Evolutionary conservation across 2,113 vertebrate species (phyloP), one percentile per base, ranked within the genome.

Genomic region (Ursus arctos): DNA sequence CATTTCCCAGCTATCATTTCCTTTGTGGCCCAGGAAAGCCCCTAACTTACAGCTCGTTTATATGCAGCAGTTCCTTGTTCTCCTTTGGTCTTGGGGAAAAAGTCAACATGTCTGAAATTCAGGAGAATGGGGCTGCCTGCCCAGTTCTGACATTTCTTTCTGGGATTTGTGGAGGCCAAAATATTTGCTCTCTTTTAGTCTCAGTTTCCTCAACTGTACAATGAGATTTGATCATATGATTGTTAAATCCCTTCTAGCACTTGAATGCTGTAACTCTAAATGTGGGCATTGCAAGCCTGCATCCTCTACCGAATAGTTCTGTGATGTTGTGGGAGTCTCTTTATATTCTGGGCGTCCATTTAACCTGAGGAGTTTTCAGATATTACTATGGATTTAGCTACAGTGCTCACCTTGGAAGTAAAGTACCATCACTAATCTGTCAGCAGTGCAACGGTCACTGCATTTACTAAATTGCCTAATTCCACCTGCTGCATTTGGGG

Each of bases 151-250:
- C 10, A 72, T 11, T 94, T 19, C 24, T 72, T 85, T 72, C 77
- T 94, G 53, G 77, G 49, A 86, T 63, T 93, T 91, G 33, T 77
- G 4, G 72, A 94, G 13, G 67, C 10, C 49, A 83, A 95, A n/a
- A 51, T 69, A 95, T 72, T 89, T 83, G 26, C 93, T 89, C 55
- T 63, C 40, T 61, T 93, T 95, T 89, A 83, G 82, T 31, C 49
- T 97, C 86, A 67, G 89, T 98, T 80, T 97, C 82, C 79, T 97
- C 94, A 95, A 47, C 65, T 96, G 22, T 97, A 95, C 95, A 95
- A 80, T 89, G 40, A 95, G 71, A 95, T 93, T 93, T 63, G 5
- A 83, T 91, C 43, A 88, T 80, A 91, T 93, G 40, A 89, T 74
- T 96, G 26, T 67, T 84, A 87, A 96, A 93, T 96, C 51, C 33